Conservation (phyloP, 1,140 invertebrate species). For the Drosophila subobscura region DNA sequence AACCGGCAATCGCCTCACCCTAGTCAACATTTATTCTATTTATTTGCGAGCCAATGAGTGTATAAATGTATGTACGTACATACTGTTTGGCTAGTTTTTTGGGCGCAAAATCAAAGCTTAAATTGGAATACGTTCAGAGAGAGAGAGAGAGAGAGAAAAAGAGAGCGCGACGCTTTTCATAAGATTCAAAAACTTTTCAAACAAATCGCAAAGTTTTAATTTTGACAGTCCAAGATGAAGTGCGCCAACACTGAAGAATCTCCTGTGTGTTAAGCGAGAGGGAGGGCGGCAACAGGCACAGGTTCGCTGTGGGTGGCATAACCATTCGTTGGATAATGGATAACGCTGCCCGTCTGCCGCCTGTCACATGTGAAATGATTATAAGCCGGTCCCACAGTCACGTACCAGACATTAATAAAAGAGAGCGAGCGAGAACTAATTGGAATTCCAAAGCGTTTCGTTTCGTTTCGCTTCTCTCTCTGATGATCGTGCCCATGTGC, state of each 20-base stretch:
- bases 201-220: constrained; percentile 56
- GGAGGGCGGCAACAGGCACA: not conserved
- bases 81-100: constrained; percentile 67
- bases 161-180: constrained; percentile 49
- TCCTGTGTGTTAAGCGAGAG: not conserved
- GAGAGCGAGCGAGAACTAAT: constrained; percentile 14
- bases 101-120: constrained; percentile 56
- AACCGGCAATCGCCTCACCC: not conserved
- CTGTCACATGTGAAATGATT: constrained; percentile 43
- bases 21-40: constrained; percentile 60
- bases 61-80: constrained; percentile 33
- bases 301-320: not conserved
- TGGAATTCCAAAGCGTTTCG: constrained; percentile 43
- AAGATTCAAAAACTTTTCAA: constrained; percentile 57
- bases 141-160: constrained; percentile 4
- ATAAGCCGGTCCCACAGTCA: constrained; percentile 34
- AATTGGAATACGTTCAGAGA: constrained; percentile 60
- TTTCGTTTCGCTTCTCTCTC: constrained; percentile 9
- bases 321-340: constrained; percentile 21
- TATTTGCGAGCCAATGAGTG: constrained; percentile 45
- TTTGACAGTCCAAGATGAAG: constrained; percentile 29
- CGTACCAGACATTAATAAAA: constrained; percentile 47
- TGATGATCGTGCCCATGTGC: not conserved
- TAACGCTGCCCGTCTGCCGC: constrained; percentile 9
- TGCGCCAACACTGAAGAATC: constrained; percentile 34